Evolutionary conservation across 2,113 vertebrate species (phyloP), one percentile per base, ranked within the genome.

Genomic region (Actenoides lindsayi): DNA sequence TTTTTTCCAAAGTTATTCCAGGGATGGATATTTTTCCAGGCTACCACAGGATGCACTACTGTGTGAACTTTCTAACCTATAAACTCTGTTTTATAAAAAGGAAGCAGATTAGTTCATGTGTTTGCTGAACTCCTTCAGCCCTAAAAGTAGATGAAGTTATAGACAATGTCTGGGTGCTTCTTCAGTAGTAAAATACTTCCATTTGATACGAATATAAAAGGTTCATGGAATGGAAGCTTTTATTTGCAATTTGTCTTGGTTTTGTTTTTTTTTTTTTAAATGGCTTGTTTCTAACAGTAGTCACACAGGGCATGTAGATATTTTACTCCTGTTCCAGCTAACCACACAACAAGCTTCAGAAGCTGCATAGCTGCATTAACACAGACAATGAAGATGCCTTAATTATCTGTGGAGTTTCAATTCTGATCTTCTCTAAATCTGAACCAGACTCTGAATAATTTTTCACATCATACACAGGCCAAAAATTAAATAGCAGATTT

Each of bases 21-120:
- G 57, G 83, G 51, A 69, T 90, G 64, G 74, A 88, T 93, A 78
- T 95, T 97, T 97, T 96, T 92, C 73, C 90, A 96, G 83, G 79
- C 90, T 92, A 84, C 71, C 73, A 94, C 92, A 89, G 96, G 96
- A 97, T 90, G 83, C 46, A 86, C 87, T 80, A 63, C 83, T 94
- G 67, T 62, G 74, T 96, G 90, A 97, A 92, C 93, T 94, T 83
- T 88, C 67, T 96, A 92, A 89, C 88, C 85, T 92, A 69, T 46
- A 89, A 89, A 94, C 59, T 86, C 83, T 27, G 46, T 44, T 90
- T 85, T 79, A 91, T 30, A 57, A 82, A 94, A 67, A 94, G 82
- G 93, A 97, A 97, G 79, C 16, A 70, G 53, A 83, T 62, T 90
- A 3, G 7, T 79, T 92, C 51, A 69, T 90, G 44, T 89, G 82